Evolutionary conservation across 2,888 invertebrate species (phyloP).

Genomic region (Apotomis betuletana): DNA sequence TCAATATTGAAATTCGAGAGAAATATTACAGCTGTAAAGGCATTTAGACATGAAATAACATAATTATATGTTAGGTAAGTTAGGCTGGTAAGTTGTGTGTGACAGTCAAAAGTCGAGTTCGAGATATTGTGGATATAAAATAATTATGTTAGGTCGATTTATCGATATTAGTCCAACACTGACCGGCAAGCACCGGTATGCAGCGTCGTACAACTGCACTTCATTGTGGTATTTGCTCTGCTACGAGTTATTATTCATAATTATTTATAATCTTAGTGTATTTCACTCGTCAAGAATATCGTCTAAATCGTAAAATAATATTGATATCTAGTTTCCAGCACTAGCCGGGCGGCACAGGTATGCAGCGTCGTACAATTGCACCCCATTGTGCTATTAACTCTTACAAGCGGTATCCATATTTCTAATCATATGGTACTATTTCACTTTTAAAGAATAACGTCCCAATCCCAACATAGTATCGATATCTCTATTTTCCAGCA

Average conservation of each 20-base stretch:
- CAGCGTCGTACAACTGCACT: slow-evolving; percentile 72
- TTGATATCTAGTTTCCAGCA: slow-evolving; percentile 64
- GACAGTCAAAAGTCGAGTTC: too few relatives aligned
- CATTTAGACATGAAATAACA: too few relatives aligned
- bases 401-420: slow-evolving; percentile 58
- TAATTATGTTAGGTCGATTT: slow-evolving; percentile 44
- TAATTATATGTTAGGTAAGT: too few relatives aligned
- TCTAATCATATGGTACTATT: slow-evolving; percentile 26
- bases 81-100: too few relatives aligned
- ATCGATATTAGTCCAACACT: slow-evolving; percentile 25
- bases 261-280: slow-evolving; percentile 23
- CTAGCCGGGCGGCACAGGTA: slow-evolving; percentile 69
- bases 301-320: slow-evolving; percentile 33
- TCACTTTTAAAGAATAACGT: slow-evolving; percentile 1
- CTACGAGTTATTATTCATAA: slow-evolving; percentile 58
- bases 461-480: slow-evolving; percentile 47
- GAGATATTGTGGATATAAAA: too few relatives aligned
- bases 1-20: too few relatives aligned
- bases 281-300: not conserved
- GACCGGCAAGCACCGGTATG: slow-evolving; percentile 67
- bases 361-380: slow-evolving; percentile 73
- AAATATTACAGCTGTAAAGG: too few relatives aligned
- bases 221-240: slow-evolving; percentile 60
- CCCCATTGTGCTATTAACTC: slow-evolving; percentile 61
- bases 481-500: slow-evolving; percentile 57